Percentiles rank a stretch among this genome's conserved stretches.
Evolutionary conservation across 1,140 invertebrate species (phyloP).

Genomic region (Zaprionus africanus): DNA sequence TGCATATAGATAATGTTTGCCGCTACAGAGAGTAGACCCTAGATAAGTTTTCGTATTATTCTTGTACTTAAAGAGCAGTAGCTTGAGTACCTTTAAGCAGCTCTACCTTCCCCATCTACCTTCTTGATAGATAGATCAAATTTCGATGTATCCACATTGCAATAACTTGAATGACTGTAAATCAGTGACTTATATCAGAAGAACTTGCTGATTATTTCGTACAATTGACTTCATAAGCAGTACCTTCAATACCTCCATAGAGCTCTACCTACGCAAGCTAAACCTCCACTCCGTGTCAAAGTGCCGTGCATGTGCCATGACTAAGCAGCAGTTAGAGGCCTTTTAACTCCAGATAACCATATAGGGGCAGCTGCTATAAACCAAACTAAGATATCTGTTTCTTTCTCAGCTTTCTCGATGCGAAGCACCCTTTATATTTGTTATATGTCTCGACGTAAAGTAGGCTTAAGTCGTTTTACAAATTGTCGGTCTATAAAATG

Average conservation of each 20-base stretch:
- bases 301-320: neutral
- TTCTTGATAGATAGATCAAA: no score
- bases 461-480: constrained; percentile 17
- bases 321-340: neutral
- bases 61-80: neutral
- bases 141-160: no score
- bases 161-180: no score
- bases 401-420: neutral
- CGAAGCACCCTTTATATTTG: constrained; percentile 22
- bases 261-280: neutral
- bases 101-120: neutral
- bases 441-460: constrained; percentile 10
- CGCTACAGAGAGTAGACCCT: no score
- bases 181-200: no score
- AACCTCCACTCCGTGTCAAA: neutral
- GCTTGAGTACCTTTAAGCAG: neutral
- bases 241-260: neutral
- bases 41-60: neutral
- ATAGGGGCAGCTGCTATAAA: neutral
- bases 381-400: no score
- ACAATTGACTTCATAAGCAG: neutral
- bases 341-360: neutral
- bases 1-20: no score
- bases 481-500: constrained; percentile 33
- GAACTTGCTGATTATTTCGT: no score